Evolutionary conservation across 2,888 invertebrate species (phyloP).

Genomic region (Augochlorella aurata): DNA sequence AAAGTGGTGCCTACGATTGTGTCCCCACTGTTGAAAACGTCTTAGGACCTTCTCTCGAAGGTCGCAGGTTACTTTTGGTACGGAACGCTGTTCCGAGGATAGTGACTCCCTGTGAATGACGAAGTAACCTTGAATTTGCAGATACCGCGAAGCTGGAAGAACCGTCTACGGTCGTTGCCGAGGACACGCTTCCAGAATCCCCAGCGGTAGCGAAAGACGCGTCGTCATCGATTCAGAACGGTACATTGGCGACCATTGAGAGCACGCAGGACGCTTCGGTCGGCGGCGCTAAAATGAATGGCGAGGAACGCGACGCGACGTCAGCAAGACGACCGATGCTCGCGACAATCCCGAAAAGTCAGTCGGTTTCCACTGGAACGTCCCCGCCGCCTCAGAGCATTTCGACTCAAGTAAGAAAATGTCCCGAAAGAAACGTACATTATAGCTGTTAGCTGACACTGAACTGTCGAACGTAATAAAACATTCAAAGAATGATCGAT

Average conservation of each 20-base stretch:
- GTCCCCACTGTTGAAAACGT: background rate
- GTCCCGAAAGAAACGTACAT: background rate
- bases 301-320: slow-evolving; percentile 2
- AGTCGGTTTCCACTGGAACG: slow-evolving; percentile 87
- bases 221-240: slow-evolving; percentile 1
- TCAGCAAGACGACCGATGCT: slow-evolving; percentile 43
- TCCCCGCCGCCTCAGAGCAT: slow-evolving; percentile 94
- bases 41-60: background rate
- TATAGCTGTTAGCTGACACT: background rate
- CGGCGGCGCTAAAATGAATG: slow-evolving; percentile 13
- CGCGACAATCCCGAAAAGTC: slow-evolving; percentile 45
- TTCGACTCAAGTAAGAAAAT: slow-evolving; percentile 88
- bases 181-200: background rate
- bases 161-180: background rate
- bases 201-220: slow-evolving; percentile 24
- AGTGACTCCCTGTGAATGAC: slow-evolving; percentile 1
- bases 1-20: background rate
- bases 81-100: background rate
- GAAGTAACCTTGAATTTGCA: slow-evolving; percentile 48
- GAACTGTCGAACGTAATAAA: background rate
- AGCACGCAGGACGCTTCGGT: background rate
- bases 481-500: background rate
- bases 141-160: slow-evolving; percentile 31
- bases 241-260: background rate
- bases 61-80: background rate